These are phyloP conservation scores for Scyliorhinus canicula DNA, from an alignment of 2,797 vertebrate species.

Conservation along the genomic window DNA sequence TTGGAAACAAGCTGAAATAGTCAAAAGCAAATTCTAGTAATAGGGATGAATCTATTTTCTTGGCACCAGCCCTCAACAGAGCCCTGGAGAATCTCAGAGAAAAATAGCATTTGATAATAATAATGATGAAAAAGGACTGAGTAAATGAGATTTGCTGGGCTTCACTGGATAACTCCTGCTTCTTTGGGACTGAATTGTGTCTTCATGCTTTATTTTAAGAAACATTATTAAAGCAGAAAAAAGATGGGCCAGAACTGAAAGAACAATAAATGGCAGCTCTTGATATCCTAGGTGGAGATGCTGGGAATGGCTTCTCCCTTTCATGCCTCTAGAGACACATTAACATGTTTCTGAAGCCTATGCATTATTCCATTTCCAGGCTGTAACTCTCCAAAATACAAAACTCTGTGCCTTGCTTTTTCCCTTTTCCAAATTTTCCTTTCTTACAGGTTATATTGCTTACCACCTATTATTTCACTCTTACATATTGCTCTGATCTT, in stretches of 20 bases:
- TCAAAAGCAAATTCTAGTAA: neutral
- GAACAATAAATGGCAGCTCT: neutral
- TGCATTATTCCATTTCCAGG: neutral
- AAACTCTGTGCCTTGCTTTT: neutral
- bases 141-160: neutral
- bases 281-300: neutral
- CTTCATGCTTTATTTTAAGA: conserved; percentile 24
- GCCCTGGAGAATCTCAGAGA: conserved; percentile 5
- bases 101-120: conserved; percentile 5
- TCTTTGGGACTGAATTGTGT: neutral
- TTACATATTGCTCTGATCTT: neutral
- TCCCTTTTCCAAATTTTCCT: neutral
- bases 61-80: neutral
- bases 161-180: neutral
- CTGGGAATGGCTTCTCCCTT: neutral
- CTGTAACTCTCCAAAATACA: too few species aligned
- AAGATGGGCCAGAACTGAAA: neutral
- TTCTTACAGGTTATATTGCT: neutral
- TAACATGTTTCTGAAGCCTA: conserved; percentile 2
- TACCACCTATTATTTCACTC: neutral
- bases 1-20: neutral
- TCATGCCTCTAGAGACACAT: neutral
- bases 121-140: neutral
- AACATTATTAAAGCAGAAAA: neutral
- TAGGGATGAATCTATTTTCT: neutral